Conservation (phyloP, 2,113 vertebrate species). For the Microtus ochrogaster region DNA sequence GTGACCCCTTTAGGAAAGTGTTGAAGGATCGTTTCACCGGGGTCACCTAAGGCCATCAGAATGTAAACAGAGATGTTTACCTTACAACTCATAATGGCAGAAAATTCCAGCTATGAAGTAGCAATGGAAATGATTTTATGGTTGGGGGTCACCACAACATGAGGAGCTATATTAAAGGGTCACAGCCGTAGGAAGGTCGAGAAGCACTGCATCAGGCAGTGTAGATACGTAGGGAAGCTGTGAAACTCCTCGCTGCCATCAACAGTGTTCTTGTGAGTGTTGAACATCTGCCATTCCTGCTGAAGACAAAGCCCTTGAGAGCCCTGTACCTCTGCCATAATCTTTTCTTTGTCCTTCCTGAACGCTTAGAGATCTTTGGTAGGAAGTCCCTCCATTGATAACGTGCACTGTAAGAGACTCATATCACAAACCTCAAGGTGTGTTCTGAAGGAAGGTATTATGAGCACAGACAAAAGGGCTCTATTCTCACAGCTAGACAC, state of each 20-base stretch:
- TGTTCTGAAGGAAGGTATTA: slow-evolving; percentile 19
- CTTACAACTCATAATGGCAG: neutral
- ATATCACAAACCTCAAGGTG: slow-evolving; percentile 39
- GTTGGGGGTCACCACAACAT: neutral
- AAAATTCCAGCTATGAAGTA: neutral
- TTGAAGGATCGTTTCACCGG: neutral
- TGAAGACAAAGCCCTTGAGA: slow-evolving; percentile 40
- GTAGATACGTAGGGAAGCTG: neutral
- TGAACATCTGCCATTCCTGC: neutral
- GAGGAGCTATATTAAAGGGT: neutral
- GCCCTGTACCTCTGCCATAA: slow-evolving; percentile 27
- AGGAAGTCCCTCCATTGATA: slow-evolving; percentile 69
- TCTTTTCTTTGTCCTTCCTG: slow-evolving; percentile 53
- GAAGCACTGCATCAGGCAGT: too few relatives aligned
- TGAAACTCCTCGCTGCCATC: neutral
- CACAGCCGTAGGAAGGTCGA: neutral
- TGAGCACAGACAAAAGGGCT: slow-evolving; percentile 39
- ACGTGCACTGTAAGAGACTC: slow-evolving; percentile 9
- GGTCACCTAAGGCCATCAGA: neutral
- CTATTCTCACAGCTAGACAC: slow-evolving; percentile 46
- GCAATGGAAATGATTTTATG: neutral
- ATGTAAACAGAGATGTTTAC: neutral
- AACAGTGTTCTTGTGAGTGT: neutral
- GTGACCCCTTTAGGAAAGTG: neutral
- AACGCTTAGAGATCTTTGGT: neutral